Percentiles rank a stretch among this genome's conserved stretches.
These are phyloP conservation scores for Eudasyphora cyanicolor DNA, from an alignment of 2,888 invertebrate species.

Conservation along the genomic window DNA sequence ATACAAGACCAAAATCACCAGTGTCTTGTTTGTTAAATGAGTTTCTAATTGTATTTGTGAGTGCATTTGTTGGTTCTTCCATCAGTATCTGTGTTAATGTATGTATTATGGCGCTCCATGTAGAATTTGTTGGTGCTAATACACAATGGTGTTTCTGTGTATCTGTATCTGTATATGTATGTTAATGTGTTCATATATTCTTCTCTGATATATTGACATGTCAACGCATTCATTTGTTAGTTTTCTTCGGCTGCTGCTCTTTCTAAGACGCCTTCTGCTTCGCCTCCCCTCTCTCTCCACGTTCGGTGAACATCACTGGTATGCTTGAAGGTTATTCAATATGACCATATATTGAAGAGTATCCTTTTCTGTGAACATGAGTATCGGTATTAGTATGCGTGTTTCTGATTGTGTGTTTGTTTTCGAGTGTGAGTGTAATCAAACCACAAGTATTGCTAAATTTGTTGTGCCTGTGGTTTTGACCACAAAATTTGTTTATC, in stretches of 20 bases:
- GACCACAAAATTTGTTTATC: constrained; percentile 65
- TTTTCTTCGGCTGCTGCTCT: not conserved
- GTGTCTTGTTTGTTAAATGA: not conserved
- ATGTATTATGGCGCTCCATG: too few species aligned
- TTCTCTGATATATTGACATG: constrained; percentile 62
- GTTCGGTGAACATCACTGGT: not conserved
- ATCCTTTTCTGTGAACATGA: not conserved
- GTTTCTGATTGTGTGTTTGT: not conserved
- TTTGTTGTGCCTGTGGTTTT: constrained; percentile 64
- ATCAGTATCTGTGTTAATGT: too few species aligned
- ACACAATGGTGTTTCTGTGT: not conserved
- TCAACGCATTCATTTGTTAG: constrained; percentile 57
- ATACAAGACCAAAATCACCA: not conserved
- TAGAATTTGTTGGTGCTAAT: not conserved
- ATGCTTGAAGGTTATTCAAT: not conserved
- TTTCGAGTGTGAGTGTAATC: constrained; percentile 7
- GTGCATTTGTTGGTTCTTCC: too few species aligned
- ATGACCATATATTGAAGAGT: constrained; percentile 15
- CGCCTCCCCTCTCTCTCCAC: not conserved
- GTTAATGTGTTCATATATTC: constrained; percentile 34
- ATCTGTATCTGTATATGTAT: not conserved
- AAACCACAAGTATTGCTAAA: constrained; percentile 63
- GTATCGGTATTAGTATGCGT: not conserved
- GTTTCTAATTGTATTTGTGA: too few species aligned
- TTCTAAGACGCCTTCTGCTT: not conserved